Percentiles rank a stretch among this genome's conserved stretches.
Evolutionary conservation across 2,888 invertebrate genomes (phyloP).

Genomic region (Antitype chi): DNA sequence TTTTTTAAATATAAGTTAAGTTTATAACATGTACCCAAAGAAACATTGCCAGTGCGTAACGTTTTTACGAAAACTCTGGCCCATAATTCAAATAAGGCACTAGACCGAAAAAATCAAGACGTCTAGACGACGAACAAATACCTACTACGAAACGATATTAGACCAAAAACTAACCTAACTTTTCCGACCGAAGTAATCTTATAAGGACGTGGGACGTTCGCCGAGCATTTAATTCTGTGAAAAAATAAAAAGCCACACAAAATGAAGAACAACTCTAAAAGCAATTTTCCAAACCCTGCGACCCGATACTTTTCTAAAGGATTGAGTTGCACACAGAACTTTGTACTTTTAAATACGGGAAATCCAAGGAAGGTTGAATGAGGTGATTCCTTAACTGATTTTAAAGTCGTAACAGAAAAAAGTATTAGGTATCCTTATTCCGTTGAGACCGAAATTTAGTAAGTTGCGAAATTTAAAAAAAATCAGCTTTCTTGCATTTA

Average conservation of each 20-base stretch:
- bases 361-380: slow-evolving; percentile 33
- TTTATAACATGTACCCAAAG: slow-evolving; percentile 8
- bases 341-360: slow-evolving; percentile 7
- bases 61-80: slow-evolving; percentile 8
- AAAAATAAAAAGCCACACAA: slow-evolving; percentile 29
- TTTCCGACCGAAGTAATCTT: slow-evolving; percentile 20
- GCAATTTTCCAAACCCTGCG: slow-evolving; percentile 42
- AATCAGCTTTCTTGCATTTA: no score
- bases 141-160: slow-evolving; percentile 23
- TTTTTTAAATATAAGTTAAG: slow-evolving; percentile 17
- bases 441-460: not conserved
- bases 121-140: slow-evolving; percentile 56
- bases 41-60: slow-evolving; percentile 1
- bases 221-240: slow-evolving; percentile 14
- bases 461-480: not conserved
- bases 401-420: not conserved
- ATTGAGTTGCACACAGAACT: slow-evolving; percentile 48
- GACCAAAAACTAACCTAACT: slow-evolving; percentile 26
- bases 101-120: slow-evolving; percentile 54
- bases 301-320: slow-evolving; percentile 54
- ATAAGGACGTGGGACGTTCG: slow-evolving; percentile 4
- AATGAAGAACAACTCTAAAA: slow-evolving; percentile 30
- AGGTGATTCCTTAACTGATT: slow-evolving; percentile 24
- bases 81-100: slow-evolving; percentile 49
- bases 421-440: not conserved